Base-by-base conservation (phyloP, 2,888 invertebrate genomes). In the Watsonalla cultraria region DNA sequence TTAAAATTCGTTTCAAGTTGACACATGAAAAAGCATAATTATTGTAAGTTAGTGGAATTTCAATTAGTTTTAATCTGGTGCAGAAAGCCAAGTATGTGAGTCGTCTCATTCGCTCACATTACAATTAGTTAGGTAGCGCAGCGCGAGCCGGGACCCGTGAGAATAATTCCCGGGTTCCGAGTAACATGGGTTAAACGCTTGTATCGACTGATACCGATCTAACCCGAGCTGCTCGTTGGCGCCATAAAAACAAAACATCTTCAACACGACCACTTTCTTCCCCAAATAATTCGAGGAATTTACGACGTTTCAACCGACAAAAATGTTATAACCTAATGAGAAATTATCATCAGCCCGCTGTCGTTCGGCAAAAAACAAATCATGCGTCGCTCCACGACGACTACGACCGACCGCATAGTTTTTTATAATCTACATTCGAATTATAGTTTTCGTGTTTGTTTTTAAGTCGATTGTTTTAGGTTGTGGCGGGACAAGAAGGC, bases 211-310 rank as follows among this genome's bases (percentile, higher is more conserved):
- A 90, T 89, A 88, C 86, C 78, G 87, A 90, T 90, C 90, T 88
- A 86, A 88, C 85, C 84, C 86, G 84, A 75, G 78, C 86, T 83
- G 76, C 80, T 76, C 78, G 82, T 82, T 89, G 90, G 90, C 90
- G 90, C 90, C 90, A 90, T 89, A 90, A 90, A 90, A 90, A 90
- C 89, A 89, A 90, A 90, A 89, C 88, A 81, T 84, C 83, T 75
- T 74, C 80, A 80, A 82, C 85, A 84, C 81, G 79, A 83, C 88
- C 84, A 88, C 89, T 89, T 89, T 89, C 89, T 88, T 86, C 84
- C 86, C 82, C 79, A 90, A 90, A 90, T 88, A 86, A 90, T 90
- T 89, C 87, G 84, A 82, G 80, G 89, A 89, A 90, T 90, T 90
- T 87, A 90, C 85, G 86, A 87, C 79, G 86, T 81, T 86, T 83